Evolutionary conservation across 2,797 vertebrate species (phyloP).

Genomic region (Melanotaenia maccullochi): DNA sequence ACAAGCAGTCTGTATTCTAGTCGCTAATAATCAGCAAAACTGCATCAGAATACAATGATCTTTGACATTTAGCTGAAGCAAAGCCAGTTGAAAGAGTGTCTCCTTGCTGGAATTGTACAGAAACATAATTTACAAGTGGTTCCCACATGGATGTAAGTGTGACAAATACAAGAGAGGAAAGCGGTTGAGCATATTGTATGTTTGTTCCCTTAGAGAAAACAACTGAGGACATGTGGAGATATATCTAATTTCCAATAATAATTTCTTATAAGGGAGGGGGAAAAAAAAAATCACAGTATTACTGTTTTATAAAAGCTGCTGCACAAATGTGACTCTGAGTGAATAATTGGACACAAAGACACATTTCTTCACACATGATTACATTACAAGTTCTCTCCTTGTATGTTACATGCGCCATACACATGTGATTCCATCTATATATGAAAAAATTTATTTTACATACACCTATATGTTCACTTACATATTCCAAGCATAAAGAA

Average conservation of each 20-base stretch:
- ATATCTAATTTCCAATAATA: slow-evolving; percentile 77
- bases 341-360: slow-evolving; percentile 12
- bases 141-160: slow-evolving; percentile 28
- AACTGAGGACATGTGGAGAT: slow-evolving; percentile 76
- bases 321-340: slow-evolving; percentile 22
- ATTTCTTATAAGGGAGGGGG: slow-evolving; percentile 47
- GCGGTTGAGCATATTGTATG: slow-evolving; percentile 45
- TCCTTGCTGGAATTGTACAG: background rate
- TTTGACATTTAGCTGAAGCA: slow-evolving; percentile 14
- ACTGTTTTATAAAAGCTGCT: slow-evolving; percentile 45
- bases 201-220: slow-evolving; percentile 64
- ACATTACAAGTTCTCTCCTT: background rate
- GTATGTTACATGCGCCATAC: slow-evolving; percentile 13
- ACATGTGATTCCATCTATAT: slow-evolving; percentile 14
- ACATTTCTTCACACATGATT: slow-evolving; percentile 25
- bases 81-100: background rate
- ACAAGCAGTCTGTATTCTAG: background rate
- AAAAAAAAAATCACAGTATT: slow-evolving; percentile 32
- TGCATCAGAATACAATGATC: background rate
- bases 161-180: slow-evolving; percentile 44
- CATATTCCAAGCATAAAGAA: slow-evolving; percentile 41
- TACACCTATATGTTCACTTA: slow-evolving; percentile 30
- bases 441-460: slow-evolving; percentile 33
- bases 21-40: slow-evolving; percentile 12
- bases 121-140: slow-evolving; percentile 14